A percentile compares a stretch with the other conserved stretches of the same genome.
These are phyloP conservation scores for Hylia prasina DNA, from an alignment of 2,113 vertebrate species.

Conservation along the genomic window DNA sequence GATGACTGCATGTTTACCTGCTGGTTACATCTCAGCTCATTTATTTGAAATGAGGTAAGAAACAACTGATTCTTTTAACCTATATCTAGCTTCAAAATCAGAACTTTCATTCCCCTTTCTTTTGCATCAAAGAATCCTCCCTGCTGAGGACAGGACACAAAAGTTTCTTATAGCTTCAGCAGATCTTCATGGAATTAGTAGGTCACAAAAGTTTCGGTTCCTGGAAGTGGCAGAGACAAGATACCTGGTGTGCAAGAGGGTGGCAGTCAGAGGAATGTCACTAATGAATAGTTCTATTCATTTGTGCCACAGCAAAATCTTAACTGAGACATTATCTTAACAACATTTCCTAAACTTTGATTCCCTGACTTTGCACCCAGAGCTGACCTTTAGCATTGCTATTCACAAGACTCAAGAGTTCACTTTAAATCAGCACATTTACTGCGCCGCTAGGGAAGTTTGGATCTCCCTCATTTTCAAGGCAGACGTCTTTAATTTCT, in stretches of 20 bases:
- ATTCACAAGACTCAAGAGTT: accelerated
- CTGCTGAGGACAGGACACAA: background rate
- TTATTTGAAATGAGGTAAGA: background rate
- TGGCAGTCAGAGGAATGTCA: background rate
- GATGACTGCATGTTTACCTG: background rate
- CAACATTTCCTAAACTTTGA: background rate
- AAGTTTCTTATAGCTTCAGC: background rate
- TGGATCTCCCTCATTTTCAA: background rate
- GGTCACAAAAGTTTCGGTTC: background rate
- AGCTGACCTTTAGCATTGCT: background rate
- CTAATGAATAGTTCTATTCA: no score
- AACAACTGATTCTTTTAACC: background rate
- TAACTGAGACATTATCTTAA: background rate
- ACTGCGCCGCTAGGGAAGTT: background rate
- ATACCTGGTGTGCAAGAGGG: background rate
- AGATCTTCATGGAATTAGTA: background rate
- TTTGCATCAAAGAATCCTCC: background rate
- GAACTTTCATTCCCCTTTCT: background rate
- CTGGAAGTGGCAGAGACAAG: background rate
- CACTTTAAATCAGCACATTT: background rate
- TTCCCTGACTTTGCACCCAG: background rate
- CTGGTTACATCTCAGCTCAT: background rate
- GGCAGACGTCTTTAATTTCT: background rate
- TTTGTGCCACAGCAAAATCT: background rate
- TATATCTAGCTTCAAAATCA: background rate